Evolutionary conservation across 2,797 vertebrate species (phyloP).

Genomic region (Trachops cirrhosus): DNA sequence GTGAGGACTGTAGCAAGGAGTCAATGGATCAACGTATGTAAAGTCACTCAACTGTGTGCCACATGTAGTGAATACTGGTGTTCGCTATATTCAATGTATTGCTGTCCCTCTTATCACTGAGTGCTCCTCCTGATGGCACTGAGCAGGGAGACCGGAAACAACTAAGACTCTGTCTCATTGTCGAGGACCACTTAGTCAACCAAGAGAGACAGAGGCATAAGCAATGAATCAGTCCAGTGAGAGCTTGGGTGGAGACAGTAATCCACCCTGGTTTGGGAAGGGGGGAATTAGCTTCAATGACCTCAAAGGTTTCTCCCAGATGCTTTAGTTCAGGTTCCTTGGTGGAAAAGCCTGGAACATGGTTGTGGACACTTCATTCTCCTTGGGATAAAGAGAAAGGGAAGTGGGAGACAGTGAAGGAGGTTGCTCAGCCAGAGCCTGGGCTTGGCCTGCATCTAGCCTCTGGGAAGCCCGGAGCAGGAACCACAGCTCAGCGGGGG

Average conservation of each 20-base stretch:
- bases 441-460: neutral
- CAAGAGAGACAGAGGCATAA: neutral
- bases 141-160: neutral
- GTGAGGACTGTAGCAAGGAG: neutral
- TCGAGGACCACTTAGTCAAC: neutral
- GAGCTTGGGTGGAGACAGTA: neutral
- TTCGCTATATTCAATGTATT: neutral
- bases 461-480: neutral
- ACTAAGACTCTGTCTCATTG: neutral
- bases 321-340: neutral
- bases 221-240: neutral
- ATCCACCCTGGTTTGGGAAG: neutral
- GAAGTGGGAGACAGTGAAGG: neutral
- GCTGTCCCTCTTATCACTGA: neutral
- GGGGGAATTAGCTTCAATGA: neutral
- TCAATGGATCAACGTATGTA: neutral
- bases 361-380: too few species aligned
- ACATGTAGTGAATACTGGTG: neutral
- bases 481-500: fast-evolving
- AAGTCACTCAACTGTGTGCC: neutral
- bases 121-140: neutral
- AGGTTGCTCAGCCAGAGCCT: neutral
- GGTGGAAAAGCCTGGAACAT: neutral
- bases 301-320: neutral
- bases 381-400: neutral